Conservation (phyloP, 1,140 invertebrate genomes). For the Drosophila guanche region DNA sequence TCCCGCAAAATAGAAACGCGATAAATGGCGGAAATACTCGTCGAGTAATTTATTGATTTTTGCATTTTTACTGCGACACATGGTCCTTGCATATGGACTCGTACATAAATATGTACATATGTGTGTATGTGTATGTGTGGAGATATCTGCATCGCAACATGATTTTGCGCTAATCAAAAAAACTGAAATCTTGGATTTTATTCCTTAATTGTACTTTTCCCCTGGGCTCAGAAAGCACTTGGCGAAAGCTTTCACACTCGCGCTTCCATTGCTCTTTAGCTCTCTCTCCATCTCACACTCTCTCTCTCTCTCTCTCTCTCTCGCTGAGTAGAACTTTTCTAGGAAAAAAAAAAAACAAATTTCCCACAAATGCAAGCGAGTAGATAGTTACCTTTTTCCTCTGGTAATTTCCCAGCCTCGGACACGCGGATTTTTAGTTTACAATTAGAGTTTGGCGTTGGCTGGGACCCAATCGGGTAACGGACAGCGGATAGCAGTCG, state of each 20-base stretch:
- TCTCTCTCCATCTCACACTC: conserved; percentile 4
- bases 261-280: conserved; percentile 3
- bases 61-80: conserved; percentile 18
- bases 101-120: too few relatives aligned
- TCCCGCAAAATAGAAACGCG: background rate
- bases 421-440: conserved; percentile 44
- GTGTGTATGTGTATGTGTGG: conserved; percentile 3
- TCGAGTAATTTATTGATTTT: conserved; percentile 63
- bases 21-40: background rate
- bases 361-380: conserved; percentile 28
- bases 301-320: conserved; percentile 6
- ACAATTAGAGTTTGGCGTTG: conserved; percentile 40
- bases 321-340: conserved; percentile 17
- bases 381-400: conserved; percentile 1
- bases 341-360: conserved; percentile 49
- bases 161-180: conserved; percentile 44
- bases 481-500: conserved; percentile 33
- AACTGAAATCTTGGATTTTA: conserved; percentile 23
- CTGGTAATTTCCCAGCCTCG: conserved; percentile 28
- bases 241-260: conserved; percentile 35
- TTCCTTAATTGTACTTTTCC: conserved; percentile 41
- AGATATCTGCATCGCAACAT: conserved; percentile 10
- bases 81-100: background rate
- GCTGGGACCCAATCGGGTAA: conserved; percentile 8
- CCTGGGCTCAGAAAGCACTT: conserved; percentile 25